phyloP scores from a whole-genome alignment of 2,113 vertebrate species.

The Acrocephalus kingi region DNA sequence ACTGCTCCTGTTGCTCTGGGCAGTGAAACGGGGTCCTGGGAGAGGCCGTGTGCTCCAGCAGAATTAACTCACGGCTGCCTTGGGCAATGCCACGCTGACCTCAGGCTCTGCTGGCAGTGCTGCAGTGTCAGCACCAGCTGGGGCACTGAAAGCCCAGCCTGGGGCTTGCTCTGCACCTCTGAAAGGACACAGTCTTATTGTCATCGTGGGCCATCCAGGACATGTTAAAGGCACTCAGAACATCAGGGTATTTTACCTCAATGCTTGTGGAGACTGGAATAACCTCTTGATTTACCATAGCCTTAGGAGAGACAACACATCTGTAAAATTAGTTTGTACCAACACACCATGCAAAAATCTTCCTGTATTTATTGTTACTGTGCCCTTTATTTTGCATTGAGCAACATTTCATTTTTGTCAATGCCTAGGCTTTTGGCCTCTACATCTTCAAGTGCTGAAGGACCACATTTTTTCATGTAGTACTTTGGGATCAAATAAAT shows the following conservation, averaged over 20 bases:
- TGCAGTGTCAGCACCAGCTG: not conserved
- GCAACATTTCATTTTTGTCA: not conserved
- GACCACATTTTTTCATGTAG: not conserved
- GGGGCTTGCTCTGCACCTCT: not conserved
- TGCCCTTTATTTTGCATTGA: not conserved
- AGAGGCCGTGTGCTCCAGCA: not conserved
- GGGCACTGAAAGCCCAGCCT: not conserved
- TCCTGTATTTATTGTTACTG: not conserved
- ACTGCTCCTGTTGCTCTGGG: not conserved
- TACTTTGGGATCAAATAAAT: not conserved
- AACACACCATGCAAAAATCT: not conserved
- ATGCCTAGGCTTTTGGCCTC: not conserved
- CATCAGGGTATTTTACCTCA: not conserved
- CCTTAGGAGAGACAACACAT: not conserved
- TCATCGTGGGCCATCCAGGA: rapidly evolving
- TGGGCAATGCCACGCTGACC: not conserved
- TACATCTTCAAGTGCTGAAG: not conserved
- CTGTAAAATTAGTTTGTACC: not conserved
- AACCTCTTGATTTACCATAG: rapidly evolving
- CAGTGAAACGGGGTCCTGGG: not conserved
- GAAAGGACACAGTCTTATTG: rapidly evolving
- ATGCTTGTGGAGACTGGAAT: not conserved
- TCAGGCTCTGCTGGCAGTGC: not conserved
- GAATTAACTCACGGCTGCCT: not conserved
- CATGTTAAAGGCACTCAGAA: not conserved